Conservation (phyloP, 2,113 vertebrate species). For the Daphoenositta chrysoptera region DNA sequence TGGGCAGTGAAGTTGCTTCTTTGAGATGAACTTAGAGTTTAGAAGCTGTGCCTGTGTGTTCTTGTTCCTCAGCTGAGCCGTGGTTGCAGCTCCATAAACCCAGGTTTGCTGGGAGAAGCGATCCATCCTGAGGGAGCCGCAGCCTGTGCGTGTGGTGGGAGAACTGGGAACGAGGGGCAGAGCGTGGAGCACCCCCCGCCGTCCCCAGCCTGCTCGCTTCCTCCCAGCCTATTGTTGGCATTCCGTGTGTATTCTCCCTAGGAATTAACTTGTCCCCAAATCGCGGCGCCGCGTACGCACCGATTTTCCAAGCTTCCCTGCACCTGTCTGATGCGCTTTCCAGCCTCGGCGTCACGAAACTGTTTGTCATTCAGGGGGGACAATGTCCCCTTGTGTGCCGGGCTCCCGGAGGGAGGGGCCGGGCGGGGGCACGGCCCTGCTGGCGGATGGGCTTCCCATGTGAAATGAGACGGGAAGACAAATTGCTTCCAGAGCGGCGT, state of each 20-base stretch:
- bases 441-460: conserved; percentile 8
- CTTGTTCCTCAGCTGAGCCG: accelerated
- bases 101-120: accelerated
- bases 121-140: background rate
- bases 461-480: conserved; percentile 12
- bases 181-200: accelerated
- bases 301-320: conserved; percentile 53
- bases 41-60: background rate
- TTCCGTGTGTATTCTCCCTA: background rate
- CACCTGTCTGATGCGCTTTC: conserved; percentile 49
- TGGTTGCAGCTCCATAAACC: background rate
- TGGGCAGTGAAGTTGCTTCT: background rate
- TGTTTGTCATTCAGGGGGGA: conserved; percentile 23
- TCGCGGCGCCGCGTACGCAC: background rate
- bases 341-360: background rate
- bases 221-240: background rate
- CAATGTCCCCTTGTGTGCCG: conserved; percentile 19
- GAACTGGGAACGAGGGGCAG: background rate
- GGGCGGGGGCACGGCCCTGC: background rate
- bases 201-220: background rate
- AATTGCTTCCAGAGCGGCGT: background rate
- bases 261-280: background rate
- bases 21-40: background rate
- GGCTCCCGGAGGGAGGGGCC: background rate
- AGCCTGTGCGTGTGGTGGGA: accelerated